phyloP scores from a whole-genome alignment of 1,140 invertebrate genomes.

The Tyrophagus putrescentiae region DNA sequence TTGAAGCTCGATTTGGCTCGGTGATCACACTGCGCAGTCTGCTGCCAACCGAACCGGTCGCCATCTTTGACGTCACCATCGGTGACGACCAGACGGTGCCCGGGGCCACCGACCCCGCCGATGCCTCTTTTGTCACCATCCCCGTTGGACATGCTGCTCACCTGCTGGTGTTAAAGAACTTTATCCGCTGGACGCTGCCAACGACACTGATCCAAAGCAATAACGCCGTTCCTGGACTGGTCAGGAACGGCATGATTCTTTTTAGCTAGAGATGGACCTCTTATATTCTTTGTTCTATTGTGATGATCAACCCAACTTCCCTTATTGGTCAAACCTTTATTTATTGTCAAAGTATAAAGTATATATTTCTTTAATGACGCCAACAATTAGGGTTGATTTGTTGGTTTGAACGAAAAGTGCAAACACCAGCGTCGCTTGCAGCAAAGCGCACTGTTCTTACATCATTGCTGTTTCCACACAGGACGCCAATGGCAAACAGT shows the following conservation, averaged over 20 bases:
- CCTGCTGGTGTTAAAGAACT: background rate
- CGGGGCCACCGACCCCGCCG: background rate
- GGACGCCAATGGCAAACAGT: too few relatives aligned
- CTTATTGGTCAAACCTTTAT: too few relatives aligned
- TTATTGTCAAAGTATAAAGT: too few relatives aligned
- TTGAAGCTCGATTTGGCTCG: background rate
- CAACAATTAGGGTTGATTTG: too few relatives aligned
- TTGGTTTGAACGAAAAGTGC: too few relatives aligned
- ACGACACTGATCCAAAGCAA: background rate
- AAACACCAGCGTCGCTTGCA: too few relatives aligned
- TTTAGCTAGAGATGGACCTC: background rate
- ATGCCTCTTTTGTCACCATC: background rate
- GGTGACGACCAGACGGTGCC: background rate
- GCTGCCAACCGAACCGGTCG: background rate
- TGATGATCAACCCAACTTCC: too few relatives aligned
- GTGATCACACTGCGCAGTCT: background rate
- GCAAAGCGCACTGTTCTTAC: too few relatives aligned
- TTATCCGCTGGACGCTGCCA: background rate
- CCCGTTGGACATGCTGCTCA: background rate
- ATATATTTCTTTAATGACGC: too few relatives aligned
- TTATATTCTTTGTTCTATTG: too few relatives aligned
- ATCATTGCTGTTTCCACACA: too few relatives aligned
- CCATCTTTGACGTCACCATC: conserved; percentile 7
- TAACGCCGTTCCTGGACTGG: background rate
- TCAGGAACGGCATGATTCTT: conserved; percentile 8